These are phyloP conservation scores for Leucosticte australis DNA, from an alignment of 2,113 vertebrate species.

Conservation along the genomic window DNA sequence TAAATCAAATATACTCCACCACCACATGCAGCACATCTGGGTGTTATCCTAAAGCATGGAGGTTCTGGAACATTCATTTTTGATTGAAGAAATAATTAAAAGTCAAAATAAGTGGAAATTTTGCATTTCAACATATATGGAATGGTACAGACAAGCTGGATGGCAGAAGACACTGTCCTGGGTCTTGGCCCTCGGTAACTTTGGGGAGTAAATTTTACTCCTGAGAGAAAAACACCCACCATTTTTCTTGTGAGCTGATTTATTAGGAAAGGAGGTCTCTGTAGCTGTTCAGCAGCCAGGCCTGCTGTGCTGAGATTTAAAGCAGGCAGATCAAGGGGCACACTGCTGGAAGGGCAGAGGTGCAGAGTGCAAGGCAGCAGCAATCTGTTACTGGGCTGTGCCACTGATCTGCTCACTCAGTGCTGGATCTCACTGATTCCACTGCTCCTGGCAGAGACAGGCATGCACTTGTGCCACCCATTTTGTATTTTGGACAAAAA, in stretches of 20 bases:
- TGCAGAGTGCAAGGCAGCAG: slow-evolving; percentile 29
- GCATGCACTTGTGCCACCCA: not conserved
- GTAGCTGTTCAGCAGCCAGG: not conserved
- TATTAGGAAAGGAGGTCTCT: slow-evolving; percentile 1
- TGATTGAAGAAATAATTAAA: not conserved
- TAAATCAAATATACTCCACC: not conserved
- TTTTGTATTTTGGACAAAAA: not conserved
- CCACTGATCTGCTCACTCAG: not conserved
- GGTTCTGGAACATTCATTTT: not conserved
- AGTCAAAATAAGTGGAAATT: not conserved
- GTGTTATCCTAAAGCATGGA: not conserved
- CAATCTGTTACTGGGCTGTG: not conserved
- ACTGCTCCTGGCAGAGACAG: not conserved
- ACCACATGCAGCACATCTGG: not conserved
- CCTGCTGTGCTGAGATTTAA: slow-evolving; percentile 14
- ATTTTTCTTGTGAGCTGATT: slow-evolving; percentile 18
- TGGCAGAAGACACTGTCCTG: not conserved
- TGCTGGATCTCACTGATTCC: not conserved
- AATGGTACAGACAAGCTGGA: not conserved
- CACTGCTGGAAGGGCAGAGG: slow-evolving; percentile 4
- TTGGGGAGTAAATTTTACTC: slow-evolving; percentile 6
- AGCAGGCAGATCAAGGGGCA: not conserved
- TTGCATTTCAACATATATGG: not conserved
- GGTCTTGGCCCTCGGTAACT: not conserved
- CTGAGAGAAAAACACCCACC: not conserved